phyloP scores from a whole-genome alignment of 2,888 invertebrate species.

The Agriopis leucophaearia region DNA sequence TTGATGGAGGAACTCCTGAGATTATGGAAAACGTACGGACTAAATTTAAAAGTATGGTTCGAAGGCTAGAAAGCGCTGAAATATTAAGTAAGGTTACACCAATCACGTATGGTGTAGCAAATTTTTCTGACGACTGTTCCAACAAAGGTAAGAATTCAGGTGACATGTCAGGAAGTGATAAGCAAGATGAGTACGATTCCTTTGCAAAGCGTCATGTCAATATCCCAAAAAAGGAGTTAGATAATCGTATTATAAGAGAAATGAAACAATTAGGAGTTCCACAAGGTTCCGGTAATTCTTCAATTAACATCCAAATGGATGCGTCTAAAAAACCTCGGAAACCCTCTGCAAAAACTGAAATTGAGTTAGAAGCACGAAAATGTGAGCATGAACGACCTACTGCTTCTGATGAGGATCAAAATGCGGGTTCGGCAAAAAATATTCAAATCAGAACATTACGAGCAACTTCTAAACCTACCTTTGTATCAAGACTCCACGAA shows the following conservation, averaged over 20 bases:
- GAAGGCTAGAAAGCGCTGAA: constrained; percentile 29
- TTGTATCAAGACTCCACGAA: constrained; percentile 4
- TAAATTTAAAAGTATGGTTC: constrained; percentile 21
- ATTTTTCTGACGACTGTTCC: constrained; percentile 28
- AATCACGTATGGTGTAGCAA: constrained; percentile 10
- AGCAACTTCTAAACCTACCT: neutral
- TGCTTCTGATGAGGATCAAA: neutral
- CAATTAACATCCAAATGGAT: constrained; percentile 39
- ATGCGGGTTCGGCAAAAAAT: neutral
- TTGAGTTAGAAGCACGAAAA: constrained; percentile 43
- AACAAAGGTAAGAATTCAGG: constrained; percentile 21
- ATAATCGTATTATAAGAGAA: constrained; percentile 56
- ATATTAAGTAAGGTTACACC: constrained; percentile 4
- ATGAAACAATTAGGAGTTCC: constrained; percentile 53
- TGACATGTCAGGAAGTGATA: constrained; percentile 23
- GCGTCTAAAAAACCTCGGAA: constrained; percentile 41
- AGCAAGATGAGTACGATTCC: constrained; percentile 46
- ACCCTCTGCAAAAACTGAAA: constrained; percentile 43
- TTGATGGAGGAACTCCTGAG: neutral
- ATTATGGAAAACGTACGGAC: constrained; percentile 7
- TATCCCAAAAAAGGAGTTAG: constrained; percentile 51
- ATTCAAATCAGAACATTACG: neutral
- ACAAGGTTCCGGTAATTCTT: constrained; percentile 37
- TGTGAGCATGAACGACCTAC: constrained; percentile 24
- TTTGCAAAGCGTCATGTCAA: constrained; percentile 56